phyloP scores from a whole-genome alignment of 2,797 vertebrate species.

The Saxicola maurus region DNA sequence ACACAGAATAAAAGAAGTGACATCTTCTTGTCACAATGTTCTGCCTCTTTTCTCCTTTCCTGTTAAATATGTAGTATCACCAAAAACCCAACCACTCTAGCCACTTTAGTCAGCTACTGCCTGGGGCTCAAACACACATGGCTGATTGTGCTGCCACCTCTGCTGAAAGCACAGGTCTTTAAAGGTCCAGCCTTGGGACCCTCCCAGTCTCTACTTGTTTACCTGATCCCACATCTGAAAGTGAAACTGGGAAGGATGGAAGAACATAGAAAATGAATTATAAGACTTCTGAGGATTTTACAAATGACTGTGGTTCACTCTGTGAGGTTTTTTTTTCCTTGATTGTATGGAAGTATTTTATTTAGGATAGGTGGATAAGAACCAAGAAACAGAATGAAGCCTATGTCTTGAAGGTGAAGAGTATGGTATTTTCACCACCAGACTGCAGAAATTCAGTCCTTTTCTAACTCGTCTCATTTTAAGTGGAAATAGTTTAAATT shows the following conservation, averaged over 20 bases:
- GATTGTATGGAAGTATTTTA: neutral
- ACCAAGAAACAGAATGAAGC: neutral
- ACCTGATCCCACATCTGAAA: neutral
- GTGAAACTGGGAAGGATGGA: neutral
- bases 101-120: neutral
- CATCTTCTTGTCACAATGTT: neutral
- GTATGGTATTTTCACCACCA: neutral
- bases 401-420: neutral
- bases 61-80: neutral
- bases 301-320: neutral
- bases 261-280: neutral
- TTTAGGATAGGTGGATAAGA: neutral
- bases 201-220: neutral
- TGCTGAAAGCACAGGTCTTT: neutral
- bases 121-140: neutral
- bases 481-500: neutral
- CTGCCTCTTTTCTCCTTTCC: neutral
- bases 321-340: fast-evolving
- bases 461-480: neutral
- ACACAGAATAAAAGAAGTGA: neutral
- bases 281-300: neutral
- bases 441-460: neutral
- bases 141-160: neutral
- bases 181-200: neutral
- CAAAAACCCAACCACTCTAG: neutral